A percentile compares a stretch with the other conserved stretches of the same genome.
Conservation (phyloP, 2,113 vertebrate species). For the Erythrolamprus reginae region DNA sequence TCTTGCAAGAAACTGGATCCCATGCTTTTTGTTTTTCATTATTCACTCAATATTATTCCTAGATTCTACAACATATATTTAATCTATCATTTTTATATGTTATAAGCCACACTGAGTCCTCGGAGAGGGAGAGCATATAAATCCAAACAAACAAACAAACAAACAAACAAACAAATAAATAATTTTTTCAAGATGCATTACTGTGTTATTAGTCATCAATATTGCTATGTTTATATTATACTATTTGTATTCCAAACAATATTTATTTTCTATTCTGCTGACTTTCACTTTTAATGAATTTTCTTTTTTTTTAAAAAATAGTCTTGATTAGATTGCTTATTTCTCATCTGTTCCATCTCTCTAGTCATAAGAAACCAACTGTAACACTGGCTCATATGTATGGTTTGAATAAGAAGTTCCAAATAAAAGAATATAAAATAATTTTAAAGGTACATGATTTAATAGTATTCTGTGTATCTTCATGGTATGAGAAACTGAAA, state of each 20-base stretch:
- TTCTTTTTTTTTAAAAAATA: background rate
- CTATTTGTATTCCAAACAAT: background rate
- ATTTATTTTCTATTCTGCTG: background rate
- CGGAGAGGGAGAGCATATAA: too few species aligned
- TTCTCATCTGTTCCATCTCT: background rate
- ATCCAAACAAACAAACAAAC: too few species aligned
- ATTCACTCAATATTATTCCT: conserved; percentile 3
- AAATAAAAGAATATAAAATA: background rate
- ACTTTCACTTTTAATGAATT: background rate
- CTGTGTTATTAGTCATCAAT: conserved; percentile 7
- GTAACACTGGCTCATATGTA: background rate
- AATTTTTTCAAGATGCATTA: background rate
- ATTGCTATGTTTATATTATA: background rate
- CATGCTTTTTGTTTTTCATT: background rate
- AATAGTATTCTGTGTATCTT: background rate
- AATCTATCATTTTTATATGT: too few species aligned
- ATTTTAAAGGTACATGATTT: background rate
- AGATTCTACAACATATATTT: background rate
- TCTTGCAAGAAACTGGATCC: background rate
- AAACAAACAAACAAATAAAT: too few species aligned
- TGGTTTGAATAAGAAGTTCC: background rate
- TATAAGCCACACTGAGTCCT: too few species aligned
- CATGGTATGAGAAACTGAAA: background rate
- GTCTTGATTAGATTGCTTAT: background rate
- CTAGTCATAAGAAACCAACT: background rate